Evolutionary conservation across 23 tunicate species (phyloP), one percentile per base, ranked within the genome.

Genomic region (Diplosoma virens): DNA sequence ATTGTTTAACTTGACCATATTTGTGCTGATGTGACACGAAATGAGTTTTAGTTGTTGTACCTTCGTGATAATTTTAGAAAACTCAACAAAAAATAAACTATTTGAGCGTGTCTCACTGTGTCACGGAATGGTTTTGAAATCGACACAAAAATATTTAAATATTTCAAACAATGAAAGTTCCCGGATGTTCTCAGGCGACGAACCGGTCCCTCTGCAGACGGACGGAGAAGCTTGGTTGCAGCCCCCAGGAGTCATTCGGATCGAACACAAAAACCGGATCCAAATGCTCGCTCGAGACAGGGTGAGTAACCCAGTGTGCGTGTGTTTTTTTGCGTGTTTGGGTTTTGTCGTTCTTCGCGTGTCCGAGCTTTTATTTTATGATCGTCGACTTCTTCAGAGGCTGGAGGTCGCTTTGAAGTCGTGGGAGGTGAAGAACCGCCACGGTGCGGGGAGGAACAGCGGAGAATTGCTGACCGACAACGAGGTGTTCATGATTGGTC

Each of bases 141-240:
- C n/a, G n/a, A n/a, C n/a, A n/a, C n/a, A n/a, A n/a, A n/a, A n/a
- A n/a, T n/a, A n/a, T n/a, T n/a, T n/a, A n/a, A n/a, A n/a, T n/a
- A n/a, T n/a, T n/a, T n/a, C n/a, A n/a, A n/a, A n/a, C n/a, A n/a
- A n/a, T n/a, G n/a, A n/a, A n/a, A n/a, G n/a, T n/a, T n/a, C n/a
- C n/a, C n/a, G n/a, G n/a, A n/a, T n/a, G n/a, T 45, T 16, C 52
- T 11, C 32, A 85, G 99, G 99, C 25, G 86, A 89, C 18, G 99
- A 95, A 27, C 84, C 84, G 6, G 82, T 95, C 23, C 99, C 99
- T 4, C 52, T 95, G 16, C 96, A 95, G 58, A 84, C 83, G 1
- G 99, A 95, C 72, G 99, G 99, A 2, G 99, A 95, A 56, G 99
- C 99, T 5, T 95, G 99, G 99, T 63, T 95, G 33, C 99, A 95